Base-by-base conservation (phyloP, 2,888 invertebrate species). In the Tortricodes alternella region DNA sequence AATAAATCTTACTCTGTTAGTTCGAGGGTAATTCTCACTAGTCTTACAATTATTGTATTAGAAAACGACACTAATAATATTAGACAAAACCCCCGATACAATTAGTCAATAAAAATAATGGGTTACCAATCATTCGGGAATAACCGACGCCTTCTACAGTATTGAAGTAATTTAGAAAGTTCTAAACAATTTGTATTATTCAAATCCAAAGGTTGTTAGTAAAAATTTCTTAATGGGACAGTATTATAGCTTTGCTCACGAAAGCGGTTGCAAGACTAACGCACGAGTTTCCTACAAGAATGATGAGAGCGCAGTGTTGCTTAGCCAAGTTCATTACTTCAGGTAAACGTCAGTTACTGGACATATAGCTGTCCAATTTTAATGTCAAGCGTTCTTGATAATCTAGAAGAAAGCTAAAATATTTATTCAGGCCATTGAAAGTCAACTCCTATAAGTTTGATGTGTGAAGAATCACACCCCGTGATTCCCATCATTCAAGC, bases 1-100 rank as follows among this genome's bases (percentile, higher is more conserved):
- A 32, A 38, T 62, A 61, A 70, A 71, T 68, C 62, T 51, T 57
- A 68, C 65, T 70, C 68, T 58, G 46, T 51, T 62, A 64, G 71
- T 72, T 72, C 70, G 66, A 70, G 69, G 63, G 68, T 60, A 57
- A 38, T 46, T 60, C 58, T 16, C 46, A 49, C 62, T 60, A 48
- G 15, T 43, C 6, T 46, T 59, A 62, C 43, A 57, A n/a, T n/a
- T n/a, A n/a, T n/a, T n/a, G n/a, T 39, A 56, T 50, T 35, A 56
- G 56, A 39, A 37, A 9, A 27, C n/a, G n/a, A 27, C 27, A 27
- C 9, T 27, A 27, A n/a, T n/a, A 21, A 15, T 23, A 18, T 43
- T 23, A 55, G 24, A n/a, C 19, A 27, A 27, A 43, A 35, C 34
- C 48, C 48, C 9, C 8, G 27, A 29, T 9, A 1, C 7, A 9